Evolutionary conservation across 2,888 invertebrate genomes (phyloP), one percentile per base, ranked within the genome.

Genomic region (Lithodes maja): DNA sequence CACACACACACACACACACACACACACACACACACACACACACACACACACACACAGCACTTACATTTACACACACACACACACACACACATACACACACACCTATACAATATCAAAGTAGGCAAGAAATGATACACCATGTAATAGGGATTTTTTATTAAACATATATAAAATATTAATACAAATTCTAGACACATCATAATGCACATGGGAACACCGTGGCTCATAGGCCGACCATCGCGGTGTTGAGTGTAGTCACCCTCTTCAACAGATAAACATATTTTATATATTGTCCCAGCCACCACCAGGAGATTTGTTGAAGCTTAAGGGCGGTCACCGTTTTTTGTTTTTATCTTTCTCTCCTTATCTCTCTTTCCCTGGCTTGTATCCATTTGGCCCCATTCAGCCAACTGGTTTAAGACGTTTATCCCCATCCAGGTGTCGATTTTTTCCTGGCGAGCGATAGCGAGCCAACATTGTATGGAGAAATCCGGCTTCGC

Each of bases 101-200:
- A 78, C 52, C 7, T n/a, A 2, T 52, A 78, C 7, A 78, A 49
- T 52, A 50, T 52, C 33, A 49, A 78, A 49, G 50, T 61, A 61
- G n/a, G 7, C 54, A 82, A 9, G 53, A n/a, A 17, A 78, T 33
- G 33, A 33, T 33, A 53, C 78, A 61, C 9, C 17, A 68, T 61
- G n/a, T 17, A 17, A 33, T 53, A 78, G 50, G 53, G 75, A 87
- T 88, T 87, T 88, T 88, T 88, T 88, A 88, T 88, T 88, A 88
- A 88, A 88, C 87, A 88, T 88, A 88, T 88, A 88, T 88, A 88
- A 88, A 88, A 88, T 88, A 88, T 88, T 61, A 84, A 75, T 88
- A 88, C 87, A 88, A 88, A 88, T 83, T 88, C 87, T 88, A 88
- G 83, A 88, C 84, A 87, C 87, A 80, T 78, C 80, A 83, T 88